Evolutionary conservation across 2,797 vertebrate species (phyloP).

Genomic region (Scomberomorus guttatus): DNA sequence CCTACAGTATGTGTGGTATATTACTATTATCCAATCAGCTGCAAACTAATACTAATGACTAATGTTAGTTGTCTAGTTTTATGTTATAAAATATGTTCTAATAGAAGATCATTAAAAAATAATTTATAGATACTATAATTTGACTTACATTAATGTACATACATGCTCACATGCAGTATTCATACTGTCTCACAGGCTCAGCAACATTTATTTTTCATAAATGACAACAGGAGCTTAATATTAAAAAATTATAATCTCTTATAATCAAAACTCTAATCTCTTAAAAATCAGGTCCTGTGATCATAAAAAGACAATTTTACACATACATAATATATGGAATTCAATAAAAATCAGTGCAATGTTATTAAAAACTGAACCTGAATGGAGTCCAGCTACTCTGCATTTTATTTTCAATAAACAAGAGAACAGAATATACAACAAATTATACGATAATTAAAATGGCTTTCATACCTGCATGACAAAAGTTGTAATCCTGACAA

Average conservation of each 20-base stretch:
- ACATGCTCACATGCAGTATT: background rate
- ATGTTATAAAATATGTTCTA: background rate
- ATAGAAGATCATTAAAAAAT: background rate
- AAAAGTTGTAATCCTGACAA: background rate
- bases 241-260: too few relatives aligned
- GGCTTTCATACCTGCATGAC: background rate
- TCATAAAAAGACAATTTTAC: background rate
- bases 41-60: background rate
- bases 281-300: background rate
- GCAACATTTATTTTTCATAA: background rate
- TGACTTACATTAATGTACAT: background rate
- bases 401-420: too few relatives aligned
- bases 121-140: background rate
- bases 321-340: too few relatives aligned
- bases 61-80: background rate
- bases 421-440: too few relatives aligned
- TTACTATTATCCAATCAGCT: background rate
- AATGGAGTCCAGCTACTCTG: too few relatives aligned
- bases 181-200: background rate
- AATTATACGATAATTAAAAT: conserved; percentile 4
- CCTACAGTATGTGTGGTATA: too few relatives aligned
- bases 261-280: too few relatives aligned
- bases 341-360: conserved; percentile 1
- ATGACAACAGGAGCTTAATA: background rate
- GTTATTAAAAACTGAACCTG: too few relatives aligned